phyloP scores from a whole-genome alignment of 2,888 invertebrate genomes.

The Pteria penguin region DNA sequence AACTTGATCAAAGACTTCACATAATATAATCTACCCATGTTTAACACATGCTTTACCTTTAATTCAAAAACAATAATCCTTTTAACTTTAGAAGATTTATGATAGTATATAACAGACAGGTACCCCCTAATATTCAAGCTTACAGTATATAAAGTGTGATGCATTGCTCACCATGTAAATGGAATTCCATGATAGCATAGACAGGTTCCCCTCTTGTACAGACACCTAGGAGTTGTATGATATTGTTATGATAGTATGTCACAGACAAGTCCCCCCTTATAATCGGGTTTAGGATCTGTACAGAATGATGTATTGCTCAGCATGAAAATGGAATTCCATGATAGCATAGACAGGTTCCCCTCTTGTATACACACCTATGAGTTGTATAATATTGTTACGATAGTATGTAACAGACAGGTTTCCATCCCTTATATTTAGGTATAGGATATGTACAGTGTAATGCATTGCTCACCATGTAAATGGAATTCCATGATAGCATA shows the following conservation, averaged over 20 bases:
- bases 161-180: conserved; percentile 86
- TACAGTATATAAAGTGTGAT: background rate
- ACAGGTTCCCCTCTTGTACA: conserved; percentile 93
- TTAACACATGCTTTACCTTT: background rate
- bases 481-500: conserved; percentile 96
- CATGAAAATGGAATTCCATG: conserved; percentile 97
- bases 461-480: conserved; percentile 88
- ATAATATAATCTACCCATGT: too few species aligned
- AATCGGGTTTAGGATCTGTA: too few species aligned
- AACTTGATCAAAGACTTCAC: background rate
- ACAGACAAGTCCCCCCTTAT: too few species aligned
- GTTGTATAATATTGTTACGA: conserved; percentile 91
- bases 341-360: conserved; percentile 93
- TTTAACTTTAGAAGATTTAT: conserved; percentile 82
- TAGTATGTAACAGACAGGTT: too few species aligned
- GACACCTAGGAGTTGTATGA: conserved; percentile 91
- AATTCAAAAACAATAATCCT: too few species aligned
- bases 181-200: conserved; percentile 95
- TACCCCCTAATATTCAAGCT: too few species aligned
- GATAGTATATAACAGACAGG: too few species aligned
- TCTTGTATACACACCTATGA: conserved; percentile 92
- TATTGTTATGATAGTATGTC: conserved; percentile 93
- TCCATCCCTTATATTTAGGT: too few species aligned
- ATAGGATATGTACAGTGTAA: too few species aligned
- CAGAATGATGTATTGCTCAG: conserved; percentile 68